Percentiles rank a stretch among this genome's conserved stretches.
These are phyloP conservation scores for Hypselothyrea guttata DNA, from an alignment of 2,888 invertebrate genomes.

Conservation along the genomic window DNA sequence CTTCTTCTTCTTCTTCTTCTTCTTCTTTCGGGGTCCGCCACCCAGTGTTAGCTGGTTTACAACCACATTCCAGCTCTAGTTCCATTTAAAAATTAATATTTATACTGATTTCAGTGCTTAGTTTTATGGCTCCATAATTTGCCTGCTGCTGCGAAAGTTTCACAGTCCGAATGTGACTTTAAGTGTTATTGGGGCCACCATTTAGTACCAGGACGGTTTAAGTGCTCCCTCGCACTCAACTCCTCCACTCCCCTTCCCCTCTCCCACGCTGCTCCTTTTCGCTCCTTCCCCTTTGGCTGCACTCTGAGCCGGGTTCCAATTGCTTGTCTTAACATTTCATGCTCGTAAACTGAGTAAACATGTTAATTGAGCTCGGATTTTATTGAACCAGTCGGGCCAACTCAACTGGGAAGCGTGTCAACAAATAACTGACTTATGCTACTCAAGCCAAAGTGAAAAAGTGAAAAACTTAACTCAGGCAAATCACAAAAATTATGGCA, in stretches of 20 bases:
- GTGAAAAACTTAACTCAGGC: background rate
- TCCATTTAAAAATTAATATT: slow-evolving; percentile 54
- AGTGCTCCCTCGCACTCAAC: slow-evolving; percentile 28
- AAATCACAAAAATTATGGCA: background rate
- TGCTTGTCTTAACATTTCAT: slow-evolving; percentile 53
- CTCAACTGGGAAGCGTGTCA: background rate
- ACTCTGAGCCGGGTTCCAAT: slow-evolving; percentile 32
- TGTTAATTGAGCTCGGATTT: slow-evolving; percentile 63
- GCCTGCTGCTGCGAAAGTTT: slow-evolving; percentile 57
- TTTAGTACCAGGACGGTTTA: slow-evolving; percentile 33
- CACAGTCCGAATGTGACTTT: slow-evolving; percentile 50
- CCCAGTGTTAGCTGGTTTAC: slow-evolving; percentile 8
- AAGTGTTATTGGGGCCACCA: slow-evolving; percentile 61
- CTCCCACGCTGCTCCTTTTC: background rate
- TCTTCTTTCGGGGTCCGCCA: slow-evolving; percentile 10
- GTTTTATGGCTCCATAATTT: slow-evolving; percentile 64
- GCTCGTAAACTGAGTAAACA: slow-evolving; percentile 61
- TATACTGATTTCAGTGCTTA: slow-evolving; percentile 47
- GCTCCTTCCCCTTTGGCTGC: background rate
- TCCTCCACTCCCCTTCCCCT: background rate
- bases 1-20: background rate
- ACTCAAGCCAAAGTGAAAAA: background rate
- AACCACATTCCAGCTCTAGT: slow-evolving; percentile 14
- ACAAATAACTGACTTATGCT: background rate
- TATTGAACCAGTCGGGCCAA: slow-evolving; percentile 33